phyloP scores from a whole-genome alignment of 1,140 invertebrate genomes.

The Berghia stephanieae region DNA sequence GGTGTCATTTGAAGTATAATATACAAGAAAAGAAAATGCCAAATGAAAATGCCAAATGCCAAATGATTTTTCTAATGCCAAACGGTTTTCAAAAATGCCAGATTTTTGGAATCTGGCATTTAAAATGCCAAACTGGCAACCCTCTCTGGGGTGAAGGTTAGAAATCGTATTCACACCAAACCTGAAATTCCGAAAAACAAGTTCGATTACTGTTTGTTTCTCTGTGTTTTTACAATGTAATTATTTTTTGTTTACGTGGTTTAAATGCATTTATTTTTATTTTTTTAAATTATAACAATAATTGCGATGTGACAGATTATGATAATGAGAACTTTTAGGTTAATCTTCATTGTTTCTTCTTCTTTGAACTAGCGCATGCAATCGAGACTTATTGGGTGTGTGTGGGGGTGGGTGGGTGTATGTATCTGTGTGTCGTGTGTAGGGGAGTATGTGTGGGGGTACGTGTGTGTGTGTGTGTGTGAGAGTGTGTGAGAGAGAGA shows the following conservation, averaged over 20 bases:
- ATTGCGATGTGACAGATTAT: background rate
- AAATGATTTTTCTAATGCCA: no score
- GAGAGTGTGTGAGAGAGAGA: background rate
- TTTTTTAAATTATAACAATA: background rate
- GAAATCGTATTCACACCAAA: constrained; percentile 29
- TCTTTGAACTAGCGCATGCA: no score
- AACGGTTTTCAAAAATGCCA: no score
- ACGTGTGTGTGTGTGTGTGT: background rate
- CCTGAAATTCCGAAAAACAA: constrained; percentile 20
- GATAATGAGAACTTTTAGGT: no score
- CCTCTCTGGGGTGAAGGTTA: constrained; percentile 42
- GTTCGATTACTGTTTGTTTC: constrained; percentile 18
- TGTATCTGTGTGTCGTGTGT: background rate
- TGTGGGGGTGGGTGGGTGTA: background rate
- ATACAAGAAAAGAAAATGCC: no score
- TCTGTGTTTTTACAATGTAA: constrained; percentile 6
- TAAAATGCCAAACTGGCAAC: no score
- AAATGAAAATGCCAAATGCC: no score
- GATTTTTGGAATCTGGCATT: no score
- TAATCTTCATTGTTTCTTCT: no score
- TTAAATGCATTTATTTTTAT: background rate
- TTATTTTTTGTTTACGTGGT: background rate
- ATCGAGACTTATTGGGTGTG: no score
- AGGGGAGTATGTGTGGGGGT: background rate
- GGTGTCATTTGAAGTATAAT: no score